A percentile compares a stretch with the other conserved stretches of the same genome.
These are phyloP conservation scores for Cosmia trapezina DNA, from an alignment of 2,888 invertebrate species.

Conservation along the genomic window DNA sequence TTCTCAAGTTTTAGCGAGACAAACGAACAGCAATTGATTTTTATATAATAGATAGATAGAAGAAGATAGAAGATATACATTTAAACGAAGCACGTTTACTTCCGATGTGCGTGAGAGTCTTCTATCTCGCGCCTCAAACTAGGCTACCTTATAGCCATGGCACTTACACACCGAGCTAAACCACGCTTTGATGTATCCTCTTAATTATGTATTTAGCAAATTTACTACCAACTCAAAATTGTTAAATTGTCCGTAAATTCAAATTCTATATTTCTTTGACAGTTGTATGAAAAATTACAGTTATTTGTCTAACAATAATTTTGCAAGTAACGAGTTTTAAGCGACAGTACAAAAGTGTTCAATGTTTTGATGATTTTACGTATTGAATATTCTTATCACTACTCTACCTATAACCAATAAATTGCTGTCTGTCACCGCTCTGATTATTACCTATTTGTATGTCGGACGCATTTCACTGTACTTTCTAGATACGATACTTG, in stretches of 20 bases:
- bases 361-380: neutral
- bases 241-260: neutral
- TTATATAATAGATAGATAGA: no score
- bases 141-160: no score
- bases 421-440: slow-evolving; percentile 61
- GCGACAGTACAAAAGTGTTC: neutral
- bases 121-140: no score
- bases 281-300: neutral
- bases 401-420: slow-evolving; percentile 42
- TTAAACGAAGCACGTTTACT: no score
- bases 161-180: no score
- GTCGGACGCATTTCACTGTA: slow-evolving; percentile 66
- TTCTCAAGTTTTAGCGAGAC: no score
- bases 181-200: no score
- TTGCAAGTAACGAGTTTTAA: neutral
- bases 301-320: neutral
- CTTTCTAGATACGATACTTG: slow-evolving; percentile 66
- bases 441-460: slow-evolving; percentile 68
- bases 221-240: neutral
- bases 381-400: slow-evolving; percentile 55
- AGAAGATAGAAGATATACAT: no score
- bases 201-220: neutral
- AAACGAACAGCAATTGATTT: no score
- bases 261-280: neutral
- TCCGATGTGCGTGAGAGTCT: no score